Evolutionary conservation across 2,797 vertebrate genomes (phyloP).

Genomic region (Eidolon dupreanum): DNA sequence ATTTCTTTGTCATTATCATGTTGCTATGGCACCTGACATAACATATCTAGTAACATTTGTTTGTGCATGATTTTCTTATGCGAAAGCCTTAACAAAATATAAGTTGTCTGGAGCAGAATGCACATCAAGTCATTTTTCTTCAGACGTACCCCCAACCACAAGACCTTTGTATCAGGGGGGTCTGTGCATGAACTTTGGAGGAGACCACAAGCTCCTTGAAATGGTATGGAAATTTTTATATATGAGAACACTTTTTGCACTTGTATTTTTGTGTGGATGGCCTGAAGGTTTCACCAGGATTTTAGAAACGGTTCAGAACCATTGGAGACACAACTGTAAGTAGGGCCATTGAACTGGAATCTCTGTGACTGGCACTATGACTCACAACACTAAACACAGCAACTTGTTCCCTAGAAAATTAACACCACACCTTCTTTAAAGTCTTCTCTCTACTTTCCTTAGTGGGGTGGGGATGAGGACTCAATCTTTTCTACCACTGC

Average conservation of each 20-base stretch:
- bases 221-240: background rate
- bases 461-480: background rate
- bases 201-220: background rate
- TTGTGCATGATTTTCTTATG: background rate
- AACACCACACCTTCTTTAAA: background rate
- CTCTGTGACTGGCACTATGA: background rate
- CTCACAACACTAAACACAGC: background rate
- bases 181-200: background rate
- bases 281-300: background rate
- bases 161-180: background rate
- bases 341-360: background rate
- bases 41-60: background rate
- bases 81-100: background rate
- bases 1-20: background rate
- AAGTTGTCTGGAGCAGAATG: background rate
- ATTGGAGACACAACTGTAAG: background rate
- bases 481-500: background rate
- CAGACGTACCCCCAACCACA: background rate
- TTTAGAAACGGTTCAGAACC: background rate
- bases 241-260: background rate
- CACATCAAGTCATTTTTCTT: background rate
- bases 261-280: background rate
- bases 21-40: background rate
- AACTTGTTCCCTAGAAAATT: background rate
- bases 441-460: background rate